Base-by-base conservation (phyloP, 1,140 invertebrate genomes). In the Drosophila mayri region DNA sequence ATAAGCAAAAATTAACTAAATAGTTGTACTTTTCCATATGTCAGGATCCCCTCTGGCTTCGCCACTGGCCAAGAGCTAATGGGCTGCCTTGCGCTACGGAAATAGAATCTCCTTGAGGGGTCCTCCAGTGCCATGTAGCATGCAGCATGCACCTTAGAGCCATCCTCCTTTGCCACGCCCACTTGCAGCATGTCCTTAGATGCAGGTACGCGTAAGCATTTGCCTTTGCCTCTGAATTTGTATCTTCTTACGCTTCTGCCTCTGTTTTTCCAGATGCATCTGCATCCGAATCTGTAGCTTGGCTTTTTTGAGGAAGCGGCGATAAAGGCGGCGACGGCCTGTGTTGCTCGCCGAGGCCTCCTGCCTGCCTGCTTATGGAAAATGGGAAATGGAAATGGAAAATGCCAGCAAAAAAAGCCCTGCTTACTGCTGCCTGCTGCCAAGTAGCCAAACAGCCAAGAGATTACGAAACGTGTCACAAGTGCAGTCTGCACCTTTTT, bases 381-480 rank as follows among this genome's bases (percentile, higher is more conserved):
- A 87, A 65, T 75, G 60, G 52, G 37, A 55, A 55, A 55, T 55
- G 18, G 32, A 54, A 54, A 54, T 37, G 68, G 61, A 55, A 88
- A 87, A 65, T 71, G 60, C 46, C 61, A 76, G 65, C 68, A 49
- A 50, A 82, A 72, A 86, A 86, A 78, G 79, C 75, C 77, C 47
- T 35, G 62, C 52, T 46, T 46, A 25, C 25, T 47, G 55, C 25
- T 32, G 28, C 32, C 16, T 54, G 47, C 22, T 43, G 58, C 59
- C 52, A 75, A 73, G 40, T 37, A 62, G 52, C 40, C 50, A 68
- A 41, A 37, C 67, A 73, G 79, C 76, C 83, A 88, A 88, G 85
- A 88, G 84, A 88, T 87, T 87, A 88, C 80, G 80, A 87, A 87
- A 87, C 84, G 84, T 87, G 84, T 88, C 84, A 87, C 84, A 87